Evolutionary conservation across 2,113 vertebrate species (phyloP).

Genomic region (Lepidothrix coronata): DNA sequence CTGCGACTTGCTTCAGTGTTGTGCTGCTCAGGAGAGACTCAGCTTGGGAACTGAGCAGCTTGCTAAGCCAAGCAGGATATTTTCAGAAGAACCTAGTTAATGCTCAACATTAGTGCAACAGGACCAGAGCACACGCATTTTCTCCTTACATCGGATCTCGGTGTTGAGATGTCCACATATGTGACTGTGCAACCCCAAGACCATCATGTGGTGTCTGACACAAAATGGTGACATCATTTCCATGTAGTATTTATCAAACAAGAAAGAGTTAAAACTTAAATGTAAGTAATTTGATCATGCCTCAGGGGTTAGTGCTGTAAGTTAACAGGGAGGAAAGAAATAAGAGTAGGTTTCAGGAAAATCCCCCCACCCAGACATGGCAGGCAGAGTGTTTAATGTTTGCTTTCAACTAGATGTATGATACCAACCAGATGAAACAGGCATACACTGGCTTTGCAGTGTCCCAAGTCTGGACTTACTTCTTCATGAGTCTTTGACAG

Average conservation of each 20-base stretch:
- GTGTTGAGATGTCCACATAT: neutral
- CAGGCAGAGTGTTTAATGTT: neutral
- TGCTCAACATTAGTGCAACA: neutral
- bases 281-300: neutral
- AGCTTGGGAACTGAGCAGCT: accelerated
- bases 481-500: constrained; percentile 87
- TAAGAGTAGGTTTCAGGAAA: neutral
- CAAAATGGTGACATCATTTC: neutral
- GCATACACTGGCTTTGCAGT: neutral
- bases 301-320: neutral
- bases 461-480: constrained; percentile 64
- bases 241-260: neutral
- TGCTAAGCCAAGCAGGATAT: neutral
- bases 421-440: neutral
- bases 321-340: neutral
- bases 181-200: neutral
- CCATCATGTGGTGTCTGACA: neutral
- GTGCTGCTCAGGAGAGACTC: neutral
- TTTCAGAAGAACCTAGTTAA: neutral
- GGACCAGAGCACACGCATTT: neutral
- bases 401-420: neutral
- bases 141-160: neutral
- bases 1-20: neutral
- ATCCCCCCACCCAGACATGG: neutral
- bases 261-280: neutral